Evolutionary conservation across 2,888 invertebrate species (phyloP), one percentile per base, ranked within the genome.

Genomic region (Drosophila picticornis): DNA sequence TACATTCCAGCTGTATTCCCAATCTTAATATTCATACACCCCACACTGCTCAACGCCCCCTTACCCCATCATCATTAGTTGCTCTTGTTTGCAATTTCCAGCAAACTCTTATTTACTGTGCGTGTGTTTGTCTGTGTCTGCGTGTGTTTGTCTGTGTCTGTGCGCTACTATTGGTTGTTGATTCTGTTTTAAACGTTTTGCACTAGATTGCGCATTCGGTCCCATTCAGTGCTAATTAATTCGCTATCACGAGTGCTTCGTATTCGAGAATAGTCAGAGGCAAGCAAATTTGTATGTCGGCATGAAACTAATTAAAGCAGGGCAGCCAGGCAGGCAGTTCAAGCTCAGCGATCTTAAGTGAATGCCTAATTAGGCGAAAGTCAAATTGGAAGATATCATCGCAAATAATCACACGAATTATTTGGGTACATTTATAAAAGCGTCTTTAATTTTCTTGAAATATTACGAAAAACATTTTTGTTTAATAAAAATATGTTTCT

Each of bases 121-220:
- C 46, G 22, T 4, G n/a, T 10, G 1, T 19, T 4, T 22, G 22
- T 22, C 9, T 46, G 11, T 38, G 32, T 38, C 38, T 36, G 25
- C 29, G 10, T 43, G 22, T 22, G 22, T 13, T 22, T 13, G 22
- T 22, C 6, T 11, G 38, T 13, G 36, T 52, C 13, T 40, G 58
- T 43, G 53, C 38, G 46, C 7, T 19, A 32, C 27, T n/a, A 36
- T 56, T 56, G 34, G 31, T 50, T 83, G 88, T 86, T 88, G 72
- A 81, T 75, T 75, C 72, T 74, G 81, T 70, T 81, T 83, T 81
- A 81, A 88, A 73, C 65, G 77, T 34, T 88, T 74, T 67, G 83
- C 69, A 70, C 73, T 78, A 73, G 75, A 70, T 69, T 74, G 74
- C 68, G 77, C 55, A 65, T 63, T 55, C 34, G 48, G 50, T 38